Percentiles rank a stretch among this genome's conserved stretches.
phyloP scores from a whole-genome alignment of 2,888 invertebrate species.

The Eupelmus urozonus region DNA sequence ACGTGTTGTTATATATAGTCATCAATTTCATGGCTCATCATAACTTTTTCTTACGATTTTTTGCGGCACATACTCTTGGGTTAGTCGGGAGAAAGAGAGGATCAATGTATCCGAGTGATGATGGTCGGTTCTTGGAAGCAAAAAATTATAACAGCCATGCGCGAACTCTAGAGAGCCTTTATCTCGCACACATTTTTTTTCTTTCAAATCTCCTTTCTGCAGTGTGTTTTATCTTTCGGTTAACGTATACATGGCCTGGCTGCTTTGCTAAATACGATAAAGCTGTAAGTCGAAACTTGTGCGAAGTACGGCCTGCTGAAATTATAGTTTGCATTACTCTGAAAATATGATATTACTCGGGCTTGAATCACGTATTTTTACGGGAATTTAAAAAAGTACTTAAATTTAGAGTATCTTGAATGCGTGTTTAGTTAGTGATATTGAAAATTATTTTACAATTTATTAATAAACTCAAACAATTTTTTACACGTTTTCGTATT shows the following conservation, averaged over 20 bases:
- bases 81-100: not conserved
- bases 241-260: not conserved
- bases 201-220: not conserved
- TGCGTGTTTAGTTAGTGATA: not conserved
- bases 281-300: constrained; percentile 19
- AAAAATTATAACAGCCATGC: constrained; percentile 2
- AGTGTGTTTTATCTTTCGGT: constrained; percentile 17
- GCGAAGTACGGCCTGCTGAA: not conserved
- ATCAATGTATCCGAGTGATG: constrained; percentile 9
- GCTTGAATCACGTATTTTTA: constrained; percentile 4
- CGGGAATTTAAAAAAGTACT: not conserved
- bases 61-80: not conserved
- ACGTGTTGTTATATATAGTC: not conserved
- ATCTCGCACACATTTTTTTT: constrained; percentile 22
- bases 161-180: not conserved
- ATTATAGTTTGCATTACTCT: not conserved
- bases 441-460: not conserved
- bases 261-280: constrained; percentile 21
- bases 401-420: not conserved
- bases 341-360: not conserved
- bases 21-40: not conserved
- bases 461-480: no score
- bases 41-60: constrained; percentile 12
- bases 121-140: constrained; percentile 28
- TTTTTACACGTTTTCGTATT: no score